Evolutionary conservation across 2,888 invertebrate species (phyloP).

Genomic region (Acanthosepion lycidas): DNA sequence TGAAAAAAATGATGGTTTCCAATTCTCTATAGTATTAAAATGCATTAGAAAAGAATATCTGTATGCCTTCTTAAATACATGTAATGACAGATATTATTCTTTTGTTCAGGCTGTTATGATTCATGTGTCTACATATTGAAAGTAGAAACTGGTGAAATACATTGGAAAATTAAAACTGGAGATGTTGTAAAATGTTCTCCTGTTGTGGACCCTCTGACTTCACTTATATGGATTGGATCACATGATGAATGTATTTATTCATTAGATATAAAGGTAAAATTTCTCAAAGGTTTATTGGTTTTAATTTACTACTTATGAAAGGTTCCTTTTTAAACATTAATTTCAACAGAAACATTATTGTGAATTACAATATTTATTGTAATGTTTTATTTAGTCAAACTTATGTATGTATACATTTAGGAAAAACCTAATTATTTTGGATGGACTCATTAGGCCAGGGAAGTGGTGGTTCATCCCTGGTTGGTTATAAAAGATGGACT

Average conservation of each 20-base stretch:
- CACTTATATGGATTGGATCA: conserved; percentile 81
- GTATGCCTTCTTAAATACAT: background rate
- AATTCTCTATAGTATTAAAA: too few species aligned
- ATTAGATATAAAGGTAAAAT: conserved; percentile 58
- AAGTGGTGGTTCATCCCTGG: too few species aligned
- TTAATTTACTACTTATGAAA: background rate
- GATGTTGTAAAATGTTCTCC: conserved; percentile 82
- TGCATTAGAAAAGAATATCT: background rate
- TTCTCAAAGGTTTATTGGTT: background rate
- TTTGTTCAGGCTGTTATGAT: conserved; percentile 81
- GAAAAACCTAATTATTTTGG: too few species aligned
- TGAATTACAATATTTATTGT: background rate
- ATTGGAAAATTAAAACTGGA: conserved; percentile 80
- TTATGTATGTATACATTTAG: too few species aligned
- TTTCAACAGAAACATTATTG: background rate
- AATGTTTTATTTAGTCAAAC: background rate
- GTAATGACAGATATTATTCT: background rate
- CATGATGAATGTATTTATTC: conserved; percentile 82
- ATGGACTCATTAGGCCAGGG: too few species aligned
- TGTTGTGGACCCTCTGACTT: conserved; percentile 76
- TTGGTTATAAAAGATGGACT: too few species aligned
- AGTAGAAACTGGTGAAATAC: conserved; percentile 77
- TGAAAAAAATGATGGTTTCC: too few species aligned
- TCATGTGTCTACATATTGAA: conserved; percentile 82
- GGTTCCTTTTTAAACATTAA: background rate